Percentiles rank a stretch among this genome's conserved stretches.
These are phyloP conservation scores for Malacoctenus gilli DNA, from an alignment of 2,797 vertebrate genomes.

Conservation along the genomic window DNA sequence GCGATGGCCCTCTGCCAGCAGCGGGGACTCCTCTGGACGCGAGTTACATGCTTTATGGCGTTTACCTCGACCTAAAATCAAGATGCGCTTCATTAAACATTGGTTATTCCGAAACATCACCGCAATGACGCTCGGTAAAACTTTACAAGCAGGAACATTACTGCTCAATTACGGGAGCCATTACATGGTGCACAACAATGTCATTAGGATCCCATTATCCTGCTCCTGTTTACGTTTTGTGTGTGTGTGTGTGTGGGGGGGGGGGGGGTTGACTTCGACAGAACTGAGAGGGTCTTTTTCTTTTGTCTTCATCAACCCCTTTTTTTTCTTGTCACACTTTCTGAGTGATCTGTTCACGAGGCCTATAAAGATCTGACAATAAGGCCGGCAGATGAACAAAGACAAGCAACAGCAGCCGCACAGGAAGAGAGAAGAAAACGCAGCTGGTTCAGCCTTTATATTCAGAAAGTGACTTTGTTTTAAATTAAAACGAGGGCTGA, in stretches of 20 bases:
- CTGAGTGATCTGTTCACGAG: background rate
- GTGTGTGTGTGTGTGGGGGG: too few species aligned
- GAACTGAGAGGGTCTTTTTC: background rate
- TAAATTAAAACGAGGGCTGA: too few species aligned
- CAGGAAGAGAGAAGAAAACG: too few species aligned
- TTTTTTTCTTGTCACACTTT: background rate
- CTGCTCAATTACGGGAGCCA: constrained; percentile 38
- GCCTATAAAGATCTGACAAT: background rate
- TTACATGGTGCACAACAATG: constrained; percentile 32
- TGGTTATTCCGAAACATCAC: constrained; percentile 38
- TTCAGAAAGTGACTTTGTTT: too few species aligned
- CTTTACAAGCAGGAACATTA: constrained; percentile 28
- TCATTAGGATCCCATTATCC: constrained; percentile 55
- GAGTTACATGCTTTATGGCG: background rate
- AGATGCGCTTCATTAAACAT: constrained; percentile 38
- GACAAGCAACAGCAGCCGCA: too few species aligned
- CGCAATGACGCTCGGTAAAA: constrained; percentile 38
- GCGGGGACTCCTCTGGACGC: background rate
- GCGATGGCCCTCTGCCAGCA: too few species aligned
- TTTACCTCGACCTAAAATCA: constrained; percentile 3
- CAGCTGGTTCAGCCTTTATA: too few species aligned
- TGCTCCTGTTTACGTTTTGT: constrained; percentile 11
- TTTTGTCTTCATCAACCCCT: background rate
- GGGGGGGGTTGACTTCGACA: too few species aligned
- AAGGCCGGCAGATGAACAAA: background rate